Evolutionary conservation across 2,888 invertebrate species (phyloP).

Genomic region (Drosophila rubida): DNA sequence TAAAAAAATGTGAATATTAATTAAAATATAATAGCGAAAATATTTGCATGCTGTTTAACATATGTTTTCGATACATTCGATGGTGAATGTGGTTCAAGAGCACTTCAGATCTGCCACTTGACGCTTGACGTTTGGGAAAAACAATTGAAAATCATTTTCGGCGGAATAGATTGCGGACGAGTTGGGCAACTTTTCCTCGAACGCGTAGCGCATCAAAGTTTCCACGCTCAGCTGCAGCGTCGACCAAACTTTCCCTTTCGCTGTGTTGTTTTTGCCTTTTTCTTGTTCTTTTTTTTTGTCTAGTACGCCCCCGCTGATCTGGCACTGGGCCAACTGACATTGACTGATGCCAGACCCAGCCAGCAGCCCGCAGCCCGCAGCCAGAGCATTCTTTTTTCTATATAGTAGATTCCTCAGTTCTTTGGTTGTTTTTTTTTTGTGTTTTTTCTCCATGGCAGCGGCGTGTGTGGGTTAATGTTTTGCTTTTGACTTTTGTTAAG

Average conservation of each 20-base stretch:
- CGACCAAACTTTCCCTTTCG: constrained; percentile 60
- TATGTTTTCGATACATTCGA: constrained; percentile 53
- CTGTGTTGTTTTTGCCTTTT: neutral
- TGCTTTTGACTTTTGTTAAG: constrained; percentile 55
- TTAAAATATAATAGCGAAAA: constrained; percentile 37
- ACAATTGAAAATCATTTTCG: constrained; percentile 43
- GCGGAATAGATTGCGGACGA: neutral
- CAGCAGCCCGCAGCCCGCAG: constrained; percentile 7
- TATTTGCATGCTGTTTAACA: constrained; percentile 50
- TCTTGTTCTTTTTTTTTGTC: constrained; percentile 17
- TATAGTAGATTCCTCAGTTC: neutral
- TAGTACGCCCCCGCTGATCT: constrained; percentile 57
- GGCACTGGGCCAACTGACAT: constrained; percentile 81
- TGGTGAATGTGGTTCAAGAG: constrained; percentile 23
- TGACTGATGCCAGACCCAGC: constrained; percentile 78
- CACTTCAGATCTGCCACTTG: constrained; percentile 53
- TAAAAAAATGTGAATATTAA: constrained; percentile 23
- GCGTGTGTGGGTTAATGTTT: constrained; percentile 74
- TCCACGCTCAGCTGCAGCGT: constrained; percentile 31
- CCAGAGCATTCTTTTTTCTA: constrained; percentile 10
- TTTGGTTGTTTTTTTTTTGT: neutral
- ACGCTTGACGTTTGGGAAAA: constrained; percentile 47
- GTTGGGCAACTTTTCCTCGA: constrained; percentile 42
- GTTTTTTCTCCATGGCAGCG: constrained; percentile 31
- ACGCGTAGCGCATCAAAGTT: constrained; percentile 36